Evolutionary conservation across 2,113 vertebrate species (phyloP).

Genomic region (Chaetodon auriga): DNA sequence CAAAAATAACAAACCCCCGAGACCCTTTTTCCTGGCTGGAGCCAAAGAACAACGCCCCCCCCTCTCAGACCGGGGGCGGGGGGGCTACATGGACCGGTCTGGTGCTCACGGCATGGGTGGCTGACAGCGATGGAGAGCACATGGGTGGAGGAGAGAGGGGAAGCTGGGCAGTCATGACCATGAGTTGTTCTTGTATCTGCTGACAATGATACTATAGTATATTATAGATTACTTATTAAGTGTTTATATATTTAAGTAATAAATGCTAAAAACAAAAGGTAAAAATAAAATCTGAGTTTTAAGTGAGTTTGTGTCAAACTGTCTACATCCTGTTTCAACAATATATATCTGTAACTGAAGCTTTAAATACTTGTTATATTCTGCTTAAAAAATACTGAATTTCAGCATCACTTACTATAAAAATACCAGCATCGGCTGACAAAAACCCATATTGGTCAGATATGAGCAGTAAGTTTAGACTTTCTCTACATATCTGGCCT

Average conservation of each 20-base stretch:
- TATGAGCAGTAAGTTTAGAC: constrained; percentile 19
- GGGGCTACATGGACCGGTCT: constrained; percentile 65
- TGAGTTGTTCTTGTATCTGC: no score
- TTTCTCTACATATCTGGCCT: constrained; percentile 25
- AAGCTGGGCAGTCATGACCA: constrained; percentile 31
- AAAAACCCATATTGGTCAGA: constrained; percentile 16
- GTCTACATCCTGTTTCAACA: neutral
- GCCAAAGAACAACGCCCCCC: constrained; percentile 90
- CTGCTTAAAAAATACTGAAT: constrained; percentile 10
- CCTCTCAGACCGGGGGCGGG: constrained; percentile 53
- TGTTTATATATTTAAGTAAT: no score
- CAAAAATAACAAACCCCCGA: constrained; percentile 90
- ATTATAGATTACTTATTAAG: no score
- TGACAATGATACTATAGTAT: no score
- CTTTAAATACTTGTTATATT: neutral
- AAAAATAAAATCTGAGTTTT: no score
- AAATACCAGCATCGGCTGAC: neutral
- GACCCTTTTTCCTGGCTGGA: constrained; percentile 91
- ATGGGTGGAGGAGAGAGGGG: constrained; percentile 31
- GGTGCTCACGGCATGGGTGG: constrained; percentile 68
- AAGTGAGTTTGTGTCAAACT: no score
- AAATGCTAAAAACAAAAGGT: no score
- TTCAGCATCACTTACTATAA: neutral
- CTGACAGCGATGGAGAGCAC: constrained; percentile 41
- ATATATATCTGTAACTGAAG: neutral